phyloP scores from a whole-genome alignment of 2,797 vertebrate species.

The Mionectes olivaceus region DNA sequence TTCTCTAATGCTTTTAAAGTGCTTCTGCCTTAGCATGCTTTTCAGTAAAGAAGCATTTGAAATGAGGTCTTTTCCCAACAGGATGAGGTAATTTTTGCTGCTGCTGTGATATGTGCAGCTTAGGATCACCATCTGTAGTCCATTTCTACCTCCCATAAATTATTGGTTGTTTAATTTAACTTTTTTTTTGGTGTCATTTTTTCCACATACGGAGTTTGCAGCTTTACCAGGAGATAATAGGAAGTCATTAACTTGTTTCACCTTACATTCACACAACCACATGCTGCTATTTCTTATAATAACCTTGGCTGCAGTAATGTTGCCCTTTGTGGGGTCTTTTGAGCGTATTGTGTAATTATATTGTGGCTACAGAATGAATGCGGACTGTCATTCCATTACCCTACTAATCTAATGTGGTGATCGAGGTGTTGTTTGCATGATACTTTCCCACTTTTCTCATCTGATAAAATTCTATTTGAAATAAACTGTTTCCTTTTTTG shows the following conservation, averaged over 20 bases:
- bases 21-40: background rate
- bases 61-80: background rate
- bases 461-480: background rate
- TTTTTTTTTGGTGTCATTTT: constrained; percentile 23
- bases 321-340: background rate
- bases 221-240: constrained; percentile 50
- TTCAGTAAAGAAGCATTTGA: background rate
- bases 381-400: background rate
- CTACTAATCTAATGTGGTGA: background rate
- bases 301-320: constrained; percentile 26
- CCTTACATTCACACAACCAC: constrained; percentile 46
- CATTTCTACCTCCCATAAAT: constrained; percentile 16
- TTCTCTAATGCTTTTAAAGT: background rate
- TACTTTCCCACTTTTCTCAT: background rate
- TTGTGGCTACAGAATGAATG: background rate
- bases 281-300: constrained; percentile 41
- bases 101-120: background rate
- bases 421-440: background rate
- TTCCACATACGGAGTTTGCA: background rate
- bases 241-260: constrained; percentile 63
- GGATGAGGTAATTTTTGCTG: background rate
- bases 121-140: constrained; percentile 34
- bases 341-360: background rate
- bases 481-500: background rate
- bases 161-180: constrained; percentile 35